Evolutionary conservation across 2,888 invertebrate genomes (phyloP).

Genomic region (Blastobasis adustella): DNA sequence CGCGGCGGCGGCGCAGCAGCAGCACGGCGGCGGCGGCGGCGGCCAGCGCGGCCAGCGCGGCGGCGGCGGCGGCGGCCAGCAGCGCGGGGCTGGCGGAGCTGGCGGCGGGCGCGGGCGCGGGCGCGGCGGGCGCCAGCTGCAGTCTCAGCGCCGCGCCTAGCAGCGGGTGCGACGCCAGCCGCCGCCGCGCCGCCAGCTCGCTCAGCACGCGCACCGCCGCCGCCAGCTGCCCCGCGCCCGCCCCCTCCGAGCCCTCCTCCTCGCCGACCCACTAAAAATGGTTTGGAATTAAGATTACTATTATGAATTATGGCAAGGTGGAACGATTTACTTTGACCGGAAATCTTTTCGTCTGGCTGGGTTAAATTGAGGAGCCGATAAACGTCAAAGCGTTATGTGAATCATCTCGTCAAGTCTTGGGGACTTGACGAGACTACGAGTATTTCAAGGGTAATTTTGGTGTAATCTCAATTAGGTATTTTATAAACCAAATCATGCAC

Average conservation of each 20-base stretch:
- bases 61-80: conserved; percentile 17
- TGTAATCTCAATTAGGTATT: too few species aligned
- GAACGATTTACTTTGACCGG: too few species aligned
- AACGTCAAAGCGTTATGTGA: too few species aligned
- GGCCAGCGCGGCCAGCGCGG: conserved; percentile 22
- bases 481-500: too few species aligned
- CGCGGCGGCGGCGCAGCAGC: conserved; percentile 34
- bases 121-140: conserved; percentile 34
- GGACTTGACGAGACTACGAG: too few species aligned
- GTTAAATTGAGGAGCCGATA: too few species aligned
- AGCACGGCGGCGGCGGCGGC: conserved; percentile 48
- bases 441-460: too few species aligned
- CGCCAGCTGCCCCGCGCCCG: conserved; percentile 35
- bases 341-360: too few species aligned
- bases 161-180: conserved; percentile 51
- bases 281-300: too few species aligned
- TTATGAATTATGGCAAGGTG: too few species aligned
- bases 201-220: conserved; percentile 52
- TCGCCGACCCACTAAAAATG: conserved; percentile 53
- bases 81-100: conserved; percentile 67
- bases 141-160: conserved; percentile 55
- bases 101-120: conserved; percentile 55
- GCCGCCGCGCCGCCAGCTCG: conserved; percentile 54
- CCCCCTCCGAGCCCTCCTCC: conserved; percentile 43
- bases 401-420: too few species aligned